These are phyloP conservation scores for Osmoderma eremita DNA, from an alignment of 2,888 invertebrate genomes.

Conservation along the genomic window DNA sequence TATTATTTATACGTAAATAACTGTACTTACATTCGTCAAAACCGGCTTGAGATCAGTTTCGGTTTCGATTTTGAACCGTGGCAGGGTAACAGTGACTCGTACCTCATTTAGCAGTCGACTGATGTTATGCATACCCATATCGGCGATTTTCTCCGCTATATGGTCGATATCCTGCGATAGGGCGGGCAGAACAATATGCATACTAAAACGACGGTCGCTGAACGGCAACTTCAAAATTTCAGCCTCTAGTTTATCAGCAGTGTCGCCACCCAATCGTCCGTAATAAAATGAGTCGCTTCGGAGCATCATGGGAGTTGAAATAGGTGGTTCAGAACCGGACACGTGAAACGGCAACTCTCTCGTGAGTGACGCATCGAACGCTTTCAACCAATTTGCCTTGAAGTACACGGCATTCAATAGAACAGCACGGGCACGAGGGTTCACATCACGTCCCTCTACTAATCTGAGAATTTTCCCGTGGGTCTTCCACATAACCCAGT, in stretches of 20 bases:
- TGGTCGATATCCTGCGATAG: slow-evolving; percentile 71
- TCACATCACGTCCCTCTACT: slow-evolving; percentile 70
- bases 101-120: slow-evolving; percentile 59
- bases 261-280: slow-evolving; percentile 61
- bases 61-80: slow-evolving; percentile 84
- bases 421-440: slow-evolving; percentile 71
- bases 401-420: slow-evolving; percentile 90
- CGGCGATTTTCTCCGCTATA: slow-evolving; percentile 59
- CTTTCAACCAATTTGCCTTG: slow-evolving; percentile 78
- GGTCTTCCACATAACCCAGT: slow-evolving; percentile 83
- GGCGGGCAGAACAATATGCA: slow-evolving; percentile 81
- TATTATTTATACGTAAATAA: background rate
- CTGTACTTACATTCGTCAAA: slow-evolving; percentile 69
- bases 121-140: slow-evolving; percentile 58
- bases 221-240: slow-evolving; percentile 79
- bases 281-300: slow-evolving; percentile 67
- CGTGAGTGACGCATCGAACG: slow-evolving; percentile 72
- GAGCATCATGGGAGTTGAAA: slow-evolving; percentile 76
- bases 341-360: slow-evolving; percentile 71
- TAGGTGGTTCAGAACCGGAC: slow-evolving; percentile 57
- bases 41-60: slow-evolving; percentile 71
- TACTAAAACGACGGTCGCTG: slow-evolving; percentile 72
- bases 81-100: slow-evolving; percentile 69
- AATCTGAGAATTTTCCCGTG: slow-evolving; percentile 83
- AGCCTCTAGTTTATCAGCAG: slow-evolving; percentile 65